phyloP scores from a whole-genome alignment of 2,113 vertebrate species.

The Triplophysa rosa region DNA sequence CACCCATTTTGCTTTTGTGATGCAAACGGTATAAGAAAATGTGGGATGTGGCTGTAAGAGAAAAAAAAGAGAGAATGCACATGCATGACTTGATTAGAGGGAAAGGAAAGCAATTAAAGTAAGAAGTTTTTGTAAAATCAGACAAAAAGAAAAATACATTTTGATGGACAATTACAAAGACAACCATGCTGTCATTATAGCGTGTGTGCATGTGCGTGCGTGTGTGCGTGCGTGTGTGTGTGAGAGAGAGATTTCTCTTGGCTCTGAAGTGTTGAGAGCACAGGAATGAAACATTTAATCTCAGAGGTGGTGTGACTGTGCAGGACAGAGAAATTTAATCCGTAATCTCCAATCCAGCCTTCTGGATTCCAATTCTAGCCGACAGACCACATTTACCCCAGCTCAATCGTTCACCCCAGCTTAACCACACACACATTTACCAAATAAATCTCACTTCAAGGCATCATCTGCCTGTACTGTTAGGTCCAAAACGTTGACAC shows the following conservation, averaged over 20 bases:
- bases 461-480: neutral
- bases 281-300: constrained; percentile 60
- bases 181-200: too few relatives aligned
- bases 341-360: constrained; percentile 52
- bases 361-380: constrained; percentile 35
- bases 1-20: too few relatives aligned
- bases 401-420: constrained; percentile 7
- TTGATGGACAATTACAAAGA: too few relatives aligned
- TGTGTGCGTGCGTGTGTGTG: neutral
- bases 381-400: constrained; percentile 18
- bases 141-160: too few relatives aligned
- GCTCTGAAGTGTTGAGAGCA: constrained; percentile 54
- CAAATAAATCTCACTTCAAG: neutral
- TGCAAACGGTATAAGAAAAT: too few relatives aligned
- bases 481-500: neutral
- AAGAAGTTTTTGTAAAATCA: too few relatives aligned
- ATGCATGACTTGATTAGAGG: too few relatives aligned
- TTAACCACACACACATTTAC: constrained; percentile 6
- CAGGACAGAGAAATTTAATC: constrained; percentile 55
- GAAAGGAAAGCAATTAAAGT: too few relatives aligned
- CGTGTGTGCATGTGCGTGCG: too few relatives aligned
- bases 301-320: constrained; percentile 54
- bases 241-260: neutral
- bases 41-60: too few relatives aligned
- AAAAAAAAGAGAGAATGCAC: too few relatives aligned